Evolutionary conservation across 1,140 invertebrate genomes (phyloP), one percentile per base, ranked within the genome.

Genomic region (Bradynema listronoti): DNA sequence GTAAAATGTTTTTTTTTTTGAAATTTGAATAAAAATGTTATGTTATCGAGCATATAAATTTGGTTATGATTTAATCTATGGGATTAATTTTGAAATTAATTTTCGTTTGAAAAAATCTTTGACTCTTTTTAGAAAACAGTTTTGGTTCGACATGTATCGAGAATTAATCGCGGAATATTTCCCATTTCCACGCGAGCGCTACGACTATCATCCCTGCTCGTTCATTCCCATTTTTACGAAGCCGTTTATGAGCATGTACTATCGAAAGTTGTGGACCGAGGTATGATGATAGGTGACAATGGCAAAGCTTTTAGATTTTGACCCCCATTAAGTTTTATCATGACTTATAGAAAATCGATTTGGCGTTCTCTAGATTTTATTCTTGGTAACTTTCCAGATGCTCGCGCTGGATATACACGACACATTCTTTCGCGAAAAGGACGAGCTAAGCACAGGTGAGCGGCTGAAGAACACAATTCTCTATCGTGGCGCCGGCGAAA

Each of bases 121-220:
- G 49, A 57, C n/a, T 27, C 16, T 57, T 34, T 72, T 47, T 43
- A 72, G 70, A 29, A 47, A 78, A 30, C 66, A 69, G 43, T 77
- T 78, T 68, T 77, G 76, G 76, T 47, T 78, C 6, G 74, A 78
- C 59, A 43, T 78, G 39, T 77, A 77, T 59, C 55, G 61, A 7
- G 66, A 77, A 45, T 63, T 77, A 59, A 59, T 68, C 59, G 68
- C 66, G 53, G 72, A 78, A 50, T 77, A 77, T 57, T 76, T 76
- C 61, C 73, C 73, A 11, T 75, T 75, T 46, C 56, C 60, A 16
- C 30, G 56, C 22, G 72, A 57, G 22, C 42, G 50, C 25, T 70
- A 65, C 34, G 64, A 76, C 50, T 77, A 78, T 51, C 72, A 77
- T 14, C 73, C 73, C 22, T 78, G 72, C 45, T 76, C 73, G n/a